Evolutionary conservation across 92 coral and sea anemone species (phyloP).

Genomic region (Isaurus tuberculatus): DNA sequence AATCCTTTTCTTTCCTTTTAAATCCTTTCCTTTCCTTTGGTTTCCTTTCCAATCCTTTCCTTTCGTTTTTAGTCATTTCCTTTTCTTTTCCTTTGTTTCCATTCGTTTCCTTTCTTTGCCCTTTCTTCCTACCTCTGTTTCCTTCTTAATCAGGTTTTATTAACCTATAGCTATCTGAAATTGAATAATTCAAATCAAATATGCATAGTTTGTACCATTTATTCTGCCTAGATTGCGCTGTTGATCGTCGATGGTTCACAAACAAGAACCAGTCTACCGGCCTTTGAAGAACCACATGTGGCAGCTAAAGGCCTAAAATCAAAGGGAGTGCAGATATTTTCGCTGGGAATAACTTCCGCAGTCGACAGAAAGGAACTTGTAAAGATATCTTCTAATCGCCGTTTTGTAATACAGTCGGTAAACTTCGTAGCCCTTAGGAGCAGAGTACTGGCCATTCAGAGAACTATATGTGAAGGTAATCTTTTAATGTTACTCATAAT

Average conservation of each 20-base stretch:
- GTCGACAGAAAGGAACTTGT: conserved; percentile 13
- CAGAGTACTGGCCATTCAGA: background rate
- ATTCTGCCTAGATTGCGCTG: conserved; percentile 9
- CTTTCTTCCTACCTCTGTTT: too few relatives aligned
- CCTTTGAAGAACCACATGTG: conserved; percentile 27
- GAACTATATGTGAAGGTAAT: conserved; percentile 41
- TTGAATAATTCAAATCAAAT: background rate
- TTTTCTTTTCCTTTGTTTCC: too few relatives aligned
- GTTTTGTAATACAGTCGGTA: background rate
- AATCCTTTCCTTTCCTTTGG: too few relatives aligned
- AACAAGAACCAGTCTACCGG: conserved; percentile 12
- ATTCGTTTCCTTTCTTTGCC: too few relatives aligned
- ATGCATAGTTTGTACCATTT: background rate
- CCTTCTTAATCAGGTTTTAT: too few relatives aligned
- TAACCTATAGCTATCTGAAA: background rate
- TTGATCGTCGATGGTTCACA: conserved; percentile 22
- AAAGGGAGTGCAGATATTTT: conserved; percentile 30
- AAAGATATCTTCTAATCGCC: conserved; percentile 21
- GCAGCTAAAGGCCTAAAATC: conserved; percentile 42
- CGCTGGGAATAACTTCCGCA: conserved; percentile 6
- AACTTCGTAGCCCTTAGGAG: background rate
- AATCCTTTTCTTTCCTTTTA: too few relatives aligned
- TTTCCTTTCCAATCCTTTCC: too few relatives aligned
- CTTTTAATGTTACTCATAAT: too few relatives aligned
- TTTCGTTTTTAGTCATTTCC: too few relatives aligned